A percentile compares a stretch with the other conserved stretches of the same genome.
Conservation (phyloP, 2,888 invertebrate genomes). For the Agonopterix alstromeriana region DNA sequence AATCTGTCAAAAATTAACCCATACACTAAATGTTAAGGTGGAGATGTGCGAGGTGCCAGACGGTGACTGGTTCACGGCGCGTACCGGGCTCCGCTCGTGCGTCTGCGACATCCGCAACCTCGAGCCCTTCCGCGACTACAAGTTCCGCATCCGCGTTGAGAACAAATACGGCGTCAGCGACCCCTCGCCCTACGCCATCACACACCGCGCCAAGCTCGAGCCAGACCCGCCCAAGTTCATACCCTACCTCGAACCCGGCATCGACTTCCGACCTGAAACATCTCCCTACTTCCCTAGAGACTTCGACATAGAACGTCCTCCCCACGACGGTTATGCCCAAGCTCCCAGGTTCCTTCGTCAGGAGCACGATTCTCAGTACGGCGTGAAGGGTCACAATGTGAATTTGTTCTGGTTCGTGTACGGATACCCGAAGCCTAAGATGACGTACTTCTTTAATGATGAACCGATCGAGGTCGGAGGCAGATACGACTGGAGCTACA, state of each 20-base stretch:
- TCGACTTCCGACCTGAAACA: slow-evolving; percentile 89
- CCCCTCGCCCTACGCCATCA: slow-evolving; percentile 93
- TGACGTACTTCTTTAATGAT: slow-evolving; percentile 92
- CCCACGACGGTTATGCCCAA: slow-evolving; percentile 89
- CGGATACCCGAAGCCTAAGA: slow-evolving; percentile 96
- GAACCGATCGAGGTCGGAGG: slow-evolving; percentile 89
- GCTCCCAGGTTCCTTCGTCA: slow-evolving; percentile 90
- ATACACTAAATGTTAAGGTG: slow-evolving; percentile 45
- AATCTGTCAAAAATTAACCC: no score
- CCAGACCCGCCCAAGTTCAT: slow-evolving; percentile 87
- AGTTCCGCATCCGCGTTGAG: slow-evolving; percentile 96
- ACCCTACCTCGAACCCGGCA: slow-evolving; percentile 87
- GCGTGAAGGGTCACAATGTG: slow-evolving; percentile 92
- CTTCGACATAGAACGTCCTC: slow-evolving; percentile 93
- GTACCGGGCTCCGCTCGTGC: slow-evolving; percentile 90
- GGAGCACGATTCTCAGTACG: slow-evolving; percentile 92
- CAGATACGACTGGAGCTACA: slow-evolving; percentile 90
- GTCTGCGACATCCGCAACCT: slow-evolving; percentile 93
- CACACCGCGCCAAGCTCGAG: slow-evolving; percentile 86
- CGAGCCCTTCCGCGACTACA: slow-evolving; percentile 95
- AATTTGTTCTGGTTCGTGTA: slow-evolving; percentile 96
- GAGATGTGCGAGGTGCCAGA: slow-evolving; percentile 96
- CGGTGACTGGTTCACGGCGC: slow-evolving; percentile 94
- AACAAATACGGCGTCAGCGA: slow-evolving; percentile 98
- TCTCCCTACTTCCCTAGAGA: slow-evolving; percentile 94